phyloP scores from a whole-genome alignment of 2,797 vertebrate genomes.

The Bovichtus diacanthus region DNA sequence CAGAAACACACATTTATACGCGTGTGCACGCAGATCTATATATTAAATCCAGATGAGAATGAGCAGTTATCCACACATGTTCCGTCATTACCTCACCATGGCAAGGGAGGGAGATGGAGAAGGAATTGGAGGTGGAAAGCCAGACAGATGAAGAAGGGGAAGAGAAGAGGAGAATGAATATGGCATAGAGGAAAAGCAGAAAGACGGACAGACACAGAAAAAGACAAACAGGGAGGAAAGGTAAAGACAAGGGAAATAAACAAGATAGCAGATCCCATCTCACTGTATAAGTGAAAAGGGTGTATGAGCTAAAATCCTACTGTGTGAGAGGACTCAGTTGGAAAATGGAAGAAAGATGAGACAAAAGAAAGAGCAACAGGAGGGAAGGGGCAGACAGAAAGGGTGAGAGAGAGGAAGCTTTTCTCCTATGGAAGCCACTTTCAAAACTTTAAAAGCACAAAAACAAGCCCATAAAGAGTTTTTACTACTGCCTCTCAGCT shows the following conservation, averaged over 20 bases:
- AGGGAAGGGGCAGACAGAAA: background rate
- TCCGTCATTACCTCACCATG: constrained; percentile 63
- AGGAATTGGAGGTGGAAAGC: constrained; percentile 40
- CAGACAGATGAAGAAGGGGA: constrained; percentile 26
- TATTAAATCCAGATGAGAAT: constrained; percentile 71
- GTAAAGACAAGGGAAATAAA: constrained; percentile 12
- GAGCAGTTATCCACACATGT: constrained; percentile 43
- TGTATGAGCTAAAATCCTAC: constrained; percentile 10
- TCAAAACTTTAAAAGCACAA: constrained; percentile 44
- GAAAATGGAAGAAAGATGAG: constrained; percentile 27
- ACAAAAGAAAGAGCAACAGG: constrained; percentile 12
- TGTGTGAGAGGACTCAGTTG: background rate
- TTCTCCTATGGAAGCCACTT: constrained; percentile 22
- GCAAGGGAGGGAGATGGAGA: constrained; percentile 15
- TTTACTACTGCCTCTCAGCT: constrained; percentile 26
- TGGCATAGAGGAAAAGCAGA: background rate
- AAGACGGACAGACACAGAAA: background rate
- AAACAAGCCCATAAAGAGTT: constrained; percentile 56
- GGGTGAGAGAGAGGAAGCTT: background rate
- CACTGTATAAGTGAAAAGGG: constrained; percentile 14
- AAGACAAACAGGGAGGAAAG: background rate
- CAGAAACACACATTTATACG: constrained; percentile 32
- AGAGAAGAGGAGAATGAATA: constrained; percentile 2
- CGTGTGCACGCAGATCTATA: constrained; percentile 25
- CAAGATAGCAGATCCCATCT: constrained; percentile 4